These are phyloP conservation scores for Porites evermanni DNA, from an alignment of 92 coral and sea anemone genomes.

Conservation along the genomic window DNA sequence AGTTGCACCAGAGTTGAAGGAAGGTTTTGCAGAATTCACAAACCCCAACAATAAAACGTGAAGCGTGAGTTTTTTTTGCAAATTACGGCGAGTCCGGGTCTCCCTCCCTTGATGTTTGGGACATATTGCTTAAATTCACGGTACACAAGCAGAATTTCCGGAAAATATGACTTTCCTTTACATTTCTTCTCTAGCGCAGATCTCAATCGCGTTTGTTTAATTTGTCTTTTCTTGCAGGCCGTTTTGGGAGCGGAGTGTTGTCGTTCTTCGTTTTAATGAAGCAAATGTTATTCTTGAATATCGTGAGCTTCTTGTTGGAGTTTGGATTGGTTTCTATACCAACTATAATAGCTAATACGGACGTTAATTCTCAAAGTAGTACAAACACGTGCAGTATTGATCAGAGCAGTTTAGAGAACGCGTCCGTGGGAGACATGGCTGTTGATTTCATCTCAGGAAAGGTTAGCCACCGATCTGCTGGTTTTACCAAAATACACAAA, in stretches of 20 bases:
- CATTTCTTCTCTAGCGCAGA: background rate
- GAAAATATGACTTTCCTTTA: background rate
- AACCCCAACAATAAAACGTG: no score
- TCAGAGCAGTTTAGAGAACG: background rate
- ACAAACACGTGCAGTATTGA: conserved; percentile 18
- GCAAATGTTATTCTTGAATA: conserved; percentile 85
- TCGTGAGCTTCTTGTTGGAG: conserved; percentile 73
- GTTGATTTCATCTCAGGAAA: conserved; percentile 91
- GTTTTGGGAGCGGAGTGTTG: conserved; percentile 92
- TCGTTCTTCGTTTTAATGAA: conserved; percentile 91
- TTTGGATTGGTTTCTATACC: conserved; percentile 74
- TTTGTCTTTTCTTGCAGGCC: conserved; percentile 65
- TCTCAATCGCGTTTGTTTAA: background rate
- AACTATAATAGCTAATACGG: background rate
- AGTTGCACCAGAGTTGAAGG: no score
- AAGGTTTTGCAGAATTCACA: no score
- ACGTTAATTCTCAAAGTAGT: conserved; percentile 30
- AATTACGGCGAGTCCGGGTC: no score
- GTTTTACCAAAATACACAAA: no score
- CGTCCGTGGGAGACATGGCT: conserved; percentile 36
- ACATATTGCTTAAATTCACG: no score
- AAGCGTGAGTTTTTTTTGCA: no score
- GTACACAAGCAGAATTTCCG: no score
- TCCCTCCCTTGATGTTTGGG: no score
- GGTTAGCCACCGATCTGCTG: conserved; percentile 44